Evolutionary conservation across 1,140 invertebrate species (phyloP), one percentile per base, ranked within the genome.

Genomic region (Oncopeltus fasciatus): DNA sequence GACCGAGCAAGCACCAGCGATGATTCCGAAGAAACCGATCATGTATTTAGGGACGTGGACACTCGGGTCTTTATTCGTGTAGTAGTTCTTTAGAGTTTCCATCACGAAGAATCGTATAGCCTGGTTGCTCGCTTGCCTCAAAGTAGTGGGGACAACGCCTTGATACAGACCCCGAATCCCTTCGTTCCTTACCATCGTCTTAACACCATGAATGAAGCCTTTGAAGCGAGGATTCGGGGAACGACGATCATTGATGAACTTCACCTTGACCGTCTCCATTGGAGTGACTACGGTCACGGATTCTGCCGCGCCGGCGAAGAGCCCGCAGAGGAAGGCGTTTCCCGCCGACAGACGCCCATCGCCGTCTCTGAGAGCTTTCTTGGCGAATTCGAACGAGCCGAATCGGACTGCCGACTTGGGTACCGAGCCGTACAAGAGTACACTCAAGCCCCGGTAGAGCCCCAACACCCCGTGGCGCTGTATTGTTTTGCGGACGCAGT

Each of bases 231-330:
- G 96, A 69, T 94, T 94, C 16, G 84, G 80, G 44, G 87, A 88
- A 68, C 95, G 80, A 77, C 95, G 92, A 74, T 99, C 96, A 72
- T 99, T 94, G 68, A 99, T 99, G 72, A 99, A 99, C 77, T 99
- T 99, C 26, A 99, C 95, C 81, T 99, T 99, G 47, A 99, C 80
- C 0, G 96, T 99, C 75, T 99, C 96, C 96, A 99, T 99, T 3
- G 96, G 96, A 0, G 95, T 99, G 0, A 99, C 95, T 2, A 89
- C 95, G 63, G 98, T 84, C 67, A 99, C 84, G n/a, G 96, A 95
- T 77, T 97, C 96, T 64, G 81, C 83, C 5, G 98, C 82, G 56
- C 96, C 95, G 38, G 96, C 96, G 44, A 93, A 92, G 51, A 99
- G 74, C 66, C 96, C 96, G 75, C 94, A 96, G 1, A 93, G 72